These are phyloP conservation scores for Prionailurus bengalensis DNA, from an alignment of 2,113 vertebrate genomes.

Conservation along the genomic window DNA sequence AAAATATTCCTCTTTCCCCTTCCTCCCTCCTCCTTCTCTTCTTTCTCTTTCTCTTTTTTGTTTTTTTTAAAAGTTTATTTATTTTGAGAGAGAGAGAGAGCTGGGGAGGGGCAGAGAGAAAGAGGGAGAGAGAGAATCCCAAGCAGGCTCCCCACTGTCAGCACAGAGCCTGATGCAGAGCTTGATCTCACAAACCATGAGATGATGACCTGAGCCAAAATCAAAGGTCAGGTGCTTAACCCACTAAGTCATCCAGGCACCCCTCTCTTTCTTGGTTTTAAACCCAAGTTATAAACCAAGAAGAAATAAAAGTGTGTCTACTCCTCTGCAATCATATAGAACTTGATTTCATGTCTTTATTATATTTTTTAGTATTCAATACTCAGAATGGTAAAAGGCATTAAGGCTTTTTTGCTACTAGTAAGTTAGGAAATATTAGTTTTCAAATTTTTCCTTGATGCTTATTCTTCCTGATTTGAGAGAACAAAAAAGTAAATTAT, in stretches of 20 bases:
- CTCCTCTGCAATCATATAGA: neutral
- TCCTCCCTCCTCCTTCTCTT: neutral
- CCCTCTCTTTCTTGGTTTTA: neutral
- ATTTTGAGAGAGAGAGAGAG: no score
- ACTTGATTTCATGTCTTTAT: neutral
- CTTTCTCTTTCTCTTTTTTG: neutral
- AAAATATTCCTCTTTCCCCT: neutral
- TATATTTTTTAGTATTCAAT: conserved; percentile 35
- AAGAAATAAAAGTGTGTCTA: conserved; percentile 26
- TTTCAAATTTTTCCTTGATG: neutral
- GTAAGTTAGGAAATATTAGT: neutral
- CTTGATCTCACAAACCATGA: no score
- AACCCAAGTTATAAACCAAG: conserved; percentile 21
- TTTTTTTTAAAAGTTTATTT: no score
- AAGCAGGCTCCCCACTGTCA: no score
- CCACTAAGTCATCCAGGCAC: no score
- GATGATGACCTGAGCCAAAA: no score
- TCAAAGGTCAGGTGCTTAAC: no score
- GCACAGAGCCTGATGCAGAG: no score
- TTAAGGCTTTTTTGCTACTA: neutral
- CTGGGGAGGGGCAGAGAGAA: no score
- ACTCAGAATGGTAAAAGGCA: neutral
- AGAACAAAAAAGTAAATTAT: neutral
- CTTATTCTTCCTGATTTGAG: conserved; percentile 3
- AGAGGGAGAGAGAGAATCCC: no score